These are phyloP conservation scores for Drosophila guanche DNA, from an alignment of 1,140 invertebrate species.

Conservation along the genomic window DNA sequence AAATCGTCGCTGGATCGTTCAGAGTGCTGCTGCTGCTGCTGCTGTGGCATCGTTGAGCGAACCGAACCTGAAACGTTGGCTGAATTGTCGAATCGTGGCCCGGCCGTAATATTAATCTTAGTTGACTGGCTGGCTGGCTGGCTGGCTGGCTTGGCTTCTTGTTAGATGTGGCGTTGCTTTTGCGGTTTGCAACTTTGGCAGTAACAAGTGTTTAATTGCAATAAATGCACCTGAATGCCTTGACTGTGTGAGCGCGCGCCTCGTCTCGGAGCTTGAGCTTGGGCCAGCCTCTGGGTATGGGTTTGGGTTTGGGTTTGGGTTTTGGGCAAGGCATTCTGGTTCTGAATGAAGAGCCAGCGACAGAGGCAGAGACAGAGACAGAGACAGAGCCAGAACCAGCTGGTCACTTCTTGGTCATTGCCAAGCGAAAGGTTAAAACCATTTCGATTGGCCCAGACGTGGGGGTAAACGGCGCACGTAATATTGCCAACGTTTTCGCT, in stretches of 20 bases:
- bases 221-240: slow-evolving; percentile 79
- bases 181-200: slow-evolving; percentile 58
- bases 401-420: slow-evolving; percentile 8
- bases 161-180: slow-evolving; percentile 66
- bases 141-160: slow-evolving; percentile 44
- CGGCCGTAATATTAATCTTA: slow-evolving; percentile 51
- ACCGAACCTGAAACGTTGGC: slow-evolving; percentile 37
- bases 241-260: slow-evolving; percentile 37
- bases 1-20: slow-evolving; percentile 26
- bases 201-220: slow-evolving; percentile 81
- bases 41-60: slow-evolving; percentile 19
- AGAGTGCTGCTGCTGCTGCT: no score
- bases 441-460: slow-evolving; percentile 31
- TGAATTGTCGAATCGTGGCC: slow-evolving; percentile 52
- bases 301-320: slow-evolving; percentile 5
- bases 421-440: slow-evolving; percentile 36
- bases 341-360: slow-evolving; percentile 4
- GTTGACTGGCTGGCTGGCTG: no score
- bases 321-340: slow-evolving; percentile 54
- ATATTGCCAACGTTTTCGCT: slow-evolving; percentile 15
- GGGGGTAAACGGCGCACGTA: slow-evolving; percentile 27
- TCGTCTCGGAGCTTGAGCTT: slow-evolving; percentile 49
- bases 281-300: slow-evolving; percentile 18
- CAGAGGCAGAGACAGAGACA: no score
- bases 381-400: slow-evolving; percentile 25